Percentiles rank a stretch among this genome's conserved stretches.
These are phyloP conservation scores for Myotis brandtii DNA, from an alignment of 2,113 vertebrate genomes.

Conservation along the genomic window DNA sequence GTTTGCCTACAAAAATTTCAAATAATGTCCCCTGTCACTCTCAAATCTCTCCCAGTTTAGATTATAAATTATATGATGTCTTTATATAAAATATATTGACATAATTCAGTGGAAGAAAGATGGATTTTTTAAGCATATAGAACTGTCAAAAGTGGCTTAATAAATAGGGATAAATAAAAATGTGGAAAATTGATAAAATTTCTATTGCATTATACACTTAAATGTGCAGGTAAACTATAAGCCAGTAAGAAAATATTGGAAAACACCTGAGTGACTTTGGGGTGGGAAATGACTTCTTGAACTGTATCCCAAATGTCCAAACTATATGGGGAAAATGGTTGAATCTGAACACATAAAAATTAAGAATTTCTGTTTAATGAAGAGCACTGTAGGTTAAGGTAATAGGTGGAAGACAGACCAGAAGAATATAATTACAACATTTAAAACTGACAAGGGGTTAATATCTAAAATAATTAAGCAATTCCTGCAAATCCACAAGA, in stretches of 20 bases:
- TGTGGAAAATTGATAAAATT: not conserved
- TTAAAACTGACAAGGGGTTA: slow-evolving; percentile 73
- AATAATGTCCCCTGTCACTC: not conserved
- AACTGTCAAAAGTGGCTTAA: not conserved
- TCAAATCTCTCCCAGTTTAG: not conserved
- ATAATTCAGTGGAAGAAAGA: not conserved
- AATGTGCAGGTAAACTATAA: not conserved
- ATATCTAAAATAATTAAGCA: slow-evolving; percentile 69
- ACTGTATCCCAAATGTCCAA: not conserved
- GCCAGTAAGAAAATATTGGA: not conserved
- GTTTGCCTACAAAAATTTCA: not conserved
- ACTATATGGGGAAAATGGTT: not conserved
- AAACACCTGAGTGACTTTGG: not conserved
- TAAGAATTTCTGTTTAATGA: slow-evolving; percentile 52
- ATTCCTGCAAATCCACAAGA: slow-evolving; percentile 50
- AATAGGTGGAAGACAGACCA: slow-evolving; percentile 69
- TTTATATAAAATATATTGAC: not conserved
- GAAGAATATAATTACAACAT: slow-evolving; percentile 62
- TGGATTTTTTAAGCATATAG: not conserved
- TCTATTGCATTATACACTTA: not conserved
- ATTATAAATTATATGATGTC: slow-evolving; percentile 12
- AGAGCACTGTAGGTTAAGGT: slow-evolving; percentile 50
- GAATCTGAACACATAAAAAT: slow-evolving; percentile 19
- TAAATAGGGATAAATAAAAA: not conserved
- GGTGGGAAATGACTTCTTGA: slow-evolving; percentile 1